Evolutionary conservation across 2,797 vertebrate species (phyloP), one percentile per base, ranked within the genome.

Genomic region (Phoebastria nigripes): DNA sequence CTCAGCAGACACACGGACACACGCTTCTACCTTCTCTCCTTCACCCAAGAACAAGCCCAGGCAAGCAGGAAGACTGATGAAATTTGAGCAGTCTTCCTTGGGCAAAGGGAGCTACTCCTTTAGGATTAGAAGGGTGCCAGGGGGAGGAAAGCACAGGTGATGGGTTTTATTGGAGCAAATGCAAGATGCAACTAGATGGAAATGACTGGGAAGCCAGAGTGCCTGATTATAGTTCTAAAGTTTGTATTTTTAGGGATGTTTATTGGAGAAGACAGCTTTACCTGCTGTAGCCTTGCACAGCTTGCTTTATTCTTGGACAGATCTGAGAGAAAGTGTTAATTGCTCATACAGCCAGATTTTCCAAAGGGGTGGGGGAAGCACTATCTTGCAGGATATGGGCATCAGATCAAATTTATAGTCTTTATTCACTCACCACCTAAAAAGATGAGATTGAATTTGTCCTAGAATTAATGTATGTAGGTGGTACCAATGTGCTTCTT

Each of bases 1-100:
- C 61, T 78, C 26, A 8, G 49, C 3, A 1, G 25, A 56, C 25
- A 47, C 25, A 67, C 0, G 0, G 42, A 70, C 54, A 54, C 33
- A 65, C 2, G 3, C 4, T 33, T 41, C 29, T 41, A 2, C 31
- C 26, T 51, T 29, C 28, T 42, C 25, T 17, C 20, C 79, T 73
- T 26, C 24, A 31, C 6, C 9, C 0, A 4, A 54, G 35, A 74
- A 65, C 1, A 2, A 71, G 56, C 13, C n/a, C 65, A 56, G 69
- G 22, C 54, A 70, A 82, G 29, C 11, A 67, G 37, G 15, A 70
- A 59, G 58, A 47, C 52, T 28, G 46, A 17, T 54, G 35, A 54
- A 54, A 69, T 69, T 31, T 24, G 20, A 56, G 7, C 26, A 80
- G 28, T 8, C 19, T 28, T 73, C 28, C 42, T 15, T 15, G 12